These are phyloP conservation scores for Pterostichus madidus DNA, from an alignment of 2,888 invertebrate genomes.

Conservation along the genomic window DNA sequence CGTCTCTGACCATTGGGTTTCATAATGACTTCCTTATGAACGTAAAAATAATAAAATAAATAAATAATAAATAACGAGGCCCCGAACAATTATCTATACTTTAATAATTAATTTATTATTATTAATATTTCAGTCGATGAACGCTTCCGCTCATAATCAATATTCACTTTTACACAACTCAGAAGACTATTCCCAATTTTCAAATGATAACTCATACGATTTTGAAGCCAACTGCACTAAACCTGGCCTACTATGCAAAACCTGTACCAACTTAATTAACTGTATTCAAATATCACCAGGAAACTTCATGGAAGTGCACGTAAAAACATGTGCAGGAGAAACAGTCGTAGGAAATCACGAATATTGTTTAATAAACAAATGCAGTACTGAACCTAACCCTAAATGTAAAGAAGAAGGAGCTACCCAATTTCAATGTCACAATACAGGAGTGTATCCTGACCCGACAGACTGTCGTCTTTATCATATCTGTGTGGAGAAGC, in stretches of 20 bases:
- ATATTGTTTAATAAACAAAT: conserved; percentile 6
- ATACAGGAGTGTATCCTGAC: conserved; percentile 34
- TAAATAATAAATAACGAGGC: too few species aligned
- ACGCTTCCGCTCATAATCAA: too few species aligned
- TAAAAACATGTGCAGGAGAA: neutral
- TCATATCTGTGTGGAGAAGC: conserved; percentile 8
- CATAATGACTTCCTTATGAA: too few species aligned
- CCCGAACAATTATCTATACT: too few species aligned
- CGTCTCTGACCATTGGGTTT: too few species aligned
- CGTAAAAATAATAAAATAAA: too few species aligned
- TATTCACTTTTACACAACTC: too few species aligned
- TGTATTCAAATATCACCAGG: conserved; percentile 1
- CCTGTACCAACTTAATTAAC: neutral
- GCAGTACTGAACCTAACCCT: conserved; percentile 8
- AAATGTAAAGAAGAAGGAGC: neutral
- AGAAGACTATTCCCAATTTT: too few species aligned
- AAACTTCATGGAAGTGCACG: neutral
- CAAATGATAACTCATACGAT: too few species aligned
- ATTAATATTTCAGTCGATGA: too few species aligned
- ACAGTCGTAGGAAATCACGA: neutral
- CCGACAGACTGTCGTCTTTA: conserved; percentile 10
- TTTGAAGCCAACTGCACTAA: neutral
- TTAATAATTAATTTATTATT: too few species aligned
- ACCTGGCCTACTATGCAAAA: conserved; percentile 15
- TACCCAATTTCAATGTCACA: neutral